Evolutionary conservation across 1,140 invertebrate species (phyloP).

Genomic region (Sycophaga agraensis): DNA sequence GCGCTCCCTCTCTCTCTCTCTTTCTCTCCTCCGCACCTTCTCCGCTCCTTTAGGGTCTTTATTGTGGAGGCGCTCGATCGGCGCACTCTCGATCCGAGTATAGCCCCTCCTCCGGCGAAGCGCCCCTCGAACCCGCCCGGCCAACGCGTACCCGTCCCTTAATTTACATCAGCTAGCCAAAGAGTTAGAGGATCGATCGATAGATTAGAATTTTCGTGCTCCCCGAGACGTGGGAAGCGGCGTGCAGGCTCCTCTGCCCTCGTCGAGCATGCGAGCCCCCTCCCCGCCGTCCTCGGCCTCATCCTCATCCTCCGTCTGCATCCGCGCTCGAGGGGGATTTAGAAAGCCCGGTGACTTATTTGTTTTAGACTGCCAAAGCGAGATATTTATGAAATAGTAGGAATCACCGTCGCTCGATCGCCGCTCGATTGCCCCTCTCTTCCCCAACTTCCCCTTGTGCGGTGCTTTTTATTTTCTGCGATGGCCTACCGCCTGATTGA

Average conservation of each 20-base stretch:
- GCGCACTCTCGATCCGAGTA: not conserved
- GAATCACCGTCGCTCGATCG: not conserved
- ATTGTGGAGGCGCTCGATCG: too few relatives aligned
- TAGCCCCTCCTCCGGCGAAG: too few relatives aligned
- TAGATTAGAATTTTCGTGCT: constrained; percentile 28
- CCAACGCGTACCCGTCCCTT: constrained; percentile 6
- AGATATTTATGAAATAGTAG: constrained; percentile 27
- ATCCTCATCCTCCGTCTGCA: too few relatives aligned
- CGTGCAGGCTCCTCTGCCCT: not conserved
- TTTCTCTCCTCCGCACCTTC: too few relatives aligned
- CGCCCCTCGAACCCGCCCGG: too few relatives aligned
- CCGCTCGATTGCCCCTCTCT: too few relatives aligned
- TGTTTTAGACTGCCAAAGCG: constrained; percentile 12
- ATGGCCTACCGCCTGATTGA: constrained; percentile 19
- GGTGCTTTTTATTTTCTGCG: not conserved
- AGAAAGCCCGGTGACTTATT: constrained; percentile 24
- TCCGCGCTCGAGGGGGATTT: not conserved
- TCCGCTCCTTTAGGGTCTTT: too few relatives aligned
- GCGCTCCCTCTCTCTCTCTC: too few relatives aligned
- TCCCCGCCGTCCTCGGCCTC: too few relatives aligned
- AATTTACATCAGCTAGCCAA: constrained; percentile 24
- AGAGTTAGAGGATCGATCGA: constrained; percentile 26
- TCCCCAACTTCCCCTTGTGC: not conserved
- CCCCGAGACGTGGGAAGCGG: constrained; percentile 11
- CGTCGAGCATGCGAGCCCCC: too few relatives aligned